Evolutionary conservation across 2,888 invertebrate genomes (phyloP), one percentile per base, ranked within the genome.

Genomic region (Ophion ellenae): DNA sequence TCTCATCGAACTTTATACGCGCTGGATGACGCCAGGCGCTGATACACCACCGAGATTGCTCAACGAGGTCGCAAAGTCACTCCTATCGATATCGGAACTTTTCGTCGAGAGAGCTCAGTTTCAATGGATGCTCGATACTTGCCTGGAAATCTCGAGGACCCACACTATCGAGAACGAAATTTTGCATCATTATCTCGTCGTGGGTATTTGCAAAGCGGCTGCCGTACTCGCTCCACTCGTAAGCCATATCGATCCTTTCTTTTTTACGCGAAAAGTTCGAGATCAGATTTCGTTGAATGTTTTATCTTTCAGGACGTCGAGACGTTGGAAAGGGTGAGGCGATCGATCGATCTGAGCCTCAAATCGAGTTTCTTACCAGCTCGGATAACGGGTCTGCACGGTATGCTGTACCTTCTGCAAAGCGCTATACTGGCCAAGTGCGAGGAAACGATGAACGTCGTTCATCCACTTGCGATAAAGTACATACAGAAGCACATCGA

Each of bases 1-100:
- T 92, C 95, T 99, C 24, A 96, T 98, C 93, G 99, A 99, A 94
- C 96, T 99, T 53, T 98, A 98, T 88, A 96, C 97, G 1, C 98
- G 98, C 82, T 96, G 97, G 96, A 94, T 96, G 85, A 94, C 95
- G 75, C 94, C 95, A 14, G 95, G 95, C 90, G 96, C 96, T 90
- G 93, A 94, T 73, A 94, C 95, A 57, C 94, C 95, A 10, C 91
- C 95, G 77, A 91, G 94, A 70, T 90, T 95, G 61, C 90, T 95
- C 20, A 95, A 95, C 69, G 95, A 96, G 91, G 95, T 96, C 45
- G 94, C 96, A 6, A 95, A 96, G 86, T 96, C 97, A 90, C 95
- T 97, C 86, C 95, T 97, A 17, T 95, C 96, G 86, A 95, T 98
- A 88, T 97, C 97, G 0, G 97, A 98, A 94, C 95, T 98, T 82